Base-by-base conservation (phyloP, 2,113 vertebrate species). In the Xiphias gladius region DNA sequence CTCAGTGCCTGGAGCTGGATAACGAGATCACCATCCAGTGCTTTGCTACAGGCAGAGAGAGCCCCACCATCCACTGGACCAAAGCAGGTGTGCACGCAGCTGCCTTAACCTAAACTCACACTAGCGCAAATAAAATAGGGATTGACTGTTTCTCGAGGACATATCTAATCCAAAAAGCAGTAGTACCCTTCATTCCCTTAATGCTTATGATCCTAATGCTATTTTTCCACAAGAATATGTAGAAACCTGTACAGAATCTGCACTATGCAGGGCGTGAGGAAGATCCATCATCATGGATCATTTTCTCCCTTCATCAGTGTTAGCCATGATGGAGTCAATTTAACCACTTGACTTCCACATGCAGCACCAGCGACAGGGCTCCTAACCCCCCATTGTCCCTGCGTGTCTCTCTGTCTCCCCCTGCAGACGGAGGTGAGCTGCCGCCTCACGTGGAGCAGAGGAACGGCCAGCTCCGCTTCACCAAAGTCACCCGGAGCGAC, bases 1-100 rank as follows among this genome's bases (percentile, higher is more conserved):
- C 96, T 79, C 98, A 99, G 91, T 99, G 98, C 92, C 95, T 98
- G 94, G 97, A 99, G 94, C 96, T 99, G 76, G 96, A 98, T 87
- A 97, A 97, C 73, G 95, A 97, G 67, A 96, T 96, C 72, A 96
- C 92, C 0, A 96, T 99, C 71, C 96, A 96, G 83, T 99, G 98
- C 83, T 98, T 97, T 0, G 98, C 98, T 83, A 98, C 96, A 0
- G 98, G 97, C 76, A 90, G 96, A 72, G 96, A 98, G 89, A 94
- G 88, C 19, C 98, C 98, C 69, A 95, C 93, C n/a, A 95, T 99
- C 89, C 96, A 92, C 88, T 99, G 98, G 98, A 95, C 95, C 79
- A 97, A 96, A 95, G 95, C 96, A 93, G 98, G 98, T 99, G 61
- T 35, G 76, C 65, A 62, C 19, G 1, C 5, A 2, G 0, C 55